Conservation (phyloP, 1,140 invertebrate genomes). For the Nebria ingens region DNA sequence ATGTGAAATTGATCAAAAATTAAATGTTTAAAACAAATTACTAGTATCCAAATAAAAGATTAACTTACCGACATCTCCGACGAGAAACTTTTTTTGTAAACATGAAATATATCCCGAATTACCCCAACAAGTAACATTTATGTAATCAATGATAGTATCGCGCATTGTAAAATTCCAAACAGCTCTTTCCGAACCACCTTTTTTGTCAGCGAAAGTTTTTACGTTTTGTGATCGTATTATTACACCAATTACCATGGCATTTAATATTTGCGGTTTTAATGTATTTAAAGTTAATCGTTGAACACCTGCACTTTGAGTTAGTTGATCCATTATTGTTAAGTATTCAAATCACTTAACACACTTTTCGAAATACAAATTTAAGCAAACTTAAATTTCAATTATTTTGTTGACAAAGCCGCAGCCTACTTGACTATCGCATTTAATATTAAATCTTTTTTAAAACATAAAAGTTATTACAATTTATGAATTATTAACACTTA, state of each 20-base stretch:
- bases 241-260: not conserved
- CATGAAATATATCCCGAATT: conserved; percentile 43
- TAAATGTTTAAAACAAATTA: conserved; percentile 10
- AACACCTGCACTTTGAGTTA: too few species aligned
- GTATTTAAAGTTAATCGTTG: not conserved
- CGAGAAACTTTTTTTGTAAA: conserved; percentile 44
- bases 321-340: too few species aligned
- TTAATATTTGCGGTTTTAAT: not conserved
- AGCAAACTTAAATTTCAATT: too few species aligned
- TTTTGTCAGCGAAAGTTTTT: not conserved
- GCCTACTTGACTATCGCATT: too few species aligned
- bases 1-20: too few species aligned
- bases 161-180: conserved; percentile 60
- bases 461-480: too few species aligned
- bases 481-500: too few species aligned
- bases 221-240: not conserved
- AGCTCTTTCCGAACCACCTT: conserved; percentile 27
- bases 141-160: conserved; percentile 53
- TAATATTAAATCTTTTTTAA: too few species aligned
- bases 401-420: too few species aligned
- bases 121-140: conserved; percentile 60
- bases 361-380: too few species aligned
- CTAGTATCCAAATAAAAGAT: conserved; percentile 7
- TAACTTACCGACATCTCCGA: conserved; percentile 50
- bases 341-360: too few species aligned